phyloP scores from a whole-genome alignment of 2,797 vertebrate genomes.

The Rhabdophis nuchalis region DNA sequence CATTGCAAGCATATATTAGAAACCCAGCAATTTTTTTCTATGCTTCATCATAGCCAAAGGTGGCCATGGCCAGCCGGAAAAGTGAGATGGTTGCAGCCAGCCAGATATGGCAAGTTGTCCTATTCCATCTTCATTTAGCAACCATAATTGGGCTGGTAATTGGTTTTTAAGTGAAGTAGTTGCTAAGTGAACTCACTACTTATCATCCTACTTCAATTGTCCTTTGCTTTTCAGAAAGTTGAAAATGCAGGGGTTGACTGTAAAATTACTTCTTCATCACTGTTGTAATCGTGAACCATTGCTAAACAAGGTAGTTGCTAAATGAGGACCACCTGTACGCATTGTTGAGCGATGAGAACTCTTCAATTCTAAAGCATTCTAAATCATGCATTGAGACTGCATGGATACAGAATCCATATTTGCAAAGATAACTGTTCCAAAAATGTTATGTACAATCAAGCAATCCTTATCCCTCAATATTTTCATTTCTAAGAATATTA shows the following conservation, averaged over 20 bases:
- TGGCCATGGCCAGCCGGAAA: neutral
- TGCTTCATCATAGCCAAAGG: neutral
- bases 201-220: neutral
- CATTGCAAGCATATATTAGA: neutral
- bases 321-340: neutral
- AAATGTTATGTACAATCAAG: neutral
- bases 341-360: neutral
- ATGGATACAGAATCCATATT: neutral
- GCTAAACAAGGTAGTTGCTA: neutral
- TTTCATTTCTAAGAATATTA: neutral
- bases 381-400: neutral
- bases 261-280: neutral
- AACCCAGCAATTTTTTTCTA: neutral
- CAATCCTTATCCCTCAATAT: neutral
- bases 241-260: neutral
- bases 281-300: neutral
- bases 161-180: neutral
- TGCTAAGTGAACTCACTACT: neutral
- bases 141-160: neutral
- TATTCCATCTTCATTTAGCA: neutral
- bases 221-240: neutral
- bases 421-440: neutral
- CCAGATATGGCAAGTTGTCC: neutral
- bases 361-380: neutral
- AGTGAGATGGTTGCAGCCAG: neutral